Evolutionary conservation across 2,797 vertebrate species (phyloP).

Genomic region (Melanotaenia trifasciata): DNA sequence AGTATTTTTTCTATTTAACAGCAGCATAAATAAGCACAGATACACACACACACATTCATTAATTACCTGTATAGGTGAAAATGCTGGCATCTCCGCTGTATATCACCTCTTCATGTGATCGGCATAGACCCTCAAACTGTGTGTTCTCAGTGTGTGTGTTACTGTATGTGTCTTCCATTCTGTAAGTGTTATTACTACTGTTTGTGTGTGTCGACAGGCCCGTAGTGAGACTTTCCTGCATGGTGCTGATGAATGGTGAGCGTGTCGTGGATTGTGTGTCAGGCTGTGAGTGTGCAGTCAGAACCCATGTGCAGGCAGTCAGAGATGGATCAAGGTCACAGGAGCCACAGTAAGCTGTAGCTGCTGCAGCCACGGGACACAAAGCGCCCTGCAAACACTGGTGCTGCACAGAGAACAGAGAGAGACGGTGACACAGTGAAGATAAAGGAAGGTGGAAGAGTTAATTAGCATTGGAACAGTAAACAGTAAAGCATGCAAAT

Average conservation of each 20-base stretch:
- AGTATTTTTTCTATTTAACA: neutral
- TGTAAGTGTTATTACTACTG: conserved; percentile 25
- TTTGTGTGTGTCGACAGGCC: conserved; percentile 23
- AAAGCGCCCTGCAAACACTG: conserved; percentile 80
- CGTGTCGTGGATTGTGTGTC: conserved; percentile 22
- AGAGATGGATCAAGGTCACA: conserved; percentile 87
- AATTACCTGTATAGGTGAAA: conserved; percentile 87
- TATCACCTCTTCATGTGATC: conserved; percentile 83
- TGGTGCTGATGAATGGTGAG: conserved; percentile 30
- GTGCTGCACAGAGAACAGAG: conserved; percentile 70
- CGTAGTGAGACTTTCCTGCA: conserved; percentile 59
- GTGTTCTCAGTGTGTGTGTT: conserved; percentile 10
- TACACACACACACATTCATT: neutral
- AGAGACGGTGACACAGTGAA: neutral
- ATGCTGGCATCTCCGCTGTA: conserved; percentile 80
- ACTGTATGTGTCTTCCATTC: conserved; percentile 20
- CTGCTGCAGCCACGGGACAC: conserved; percentile 83
- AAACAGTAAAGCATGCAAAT: neutral
- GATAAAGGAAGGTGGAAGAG: neutral
- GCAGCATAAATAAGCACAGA: neutral
- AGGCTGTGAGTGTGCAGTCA: conserved; percentile 42
- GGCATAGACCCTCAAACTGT: conserved; percentile 69
- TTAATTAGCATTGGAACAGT: neutral
- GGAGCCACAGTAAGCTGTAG: conserved; percentile 85
- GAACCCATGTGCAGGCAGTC: conserved; percentile 83